Conservation (phyloP, 2,113 vertebrate genomes). For the Syrmaticus mikado region DNA sequence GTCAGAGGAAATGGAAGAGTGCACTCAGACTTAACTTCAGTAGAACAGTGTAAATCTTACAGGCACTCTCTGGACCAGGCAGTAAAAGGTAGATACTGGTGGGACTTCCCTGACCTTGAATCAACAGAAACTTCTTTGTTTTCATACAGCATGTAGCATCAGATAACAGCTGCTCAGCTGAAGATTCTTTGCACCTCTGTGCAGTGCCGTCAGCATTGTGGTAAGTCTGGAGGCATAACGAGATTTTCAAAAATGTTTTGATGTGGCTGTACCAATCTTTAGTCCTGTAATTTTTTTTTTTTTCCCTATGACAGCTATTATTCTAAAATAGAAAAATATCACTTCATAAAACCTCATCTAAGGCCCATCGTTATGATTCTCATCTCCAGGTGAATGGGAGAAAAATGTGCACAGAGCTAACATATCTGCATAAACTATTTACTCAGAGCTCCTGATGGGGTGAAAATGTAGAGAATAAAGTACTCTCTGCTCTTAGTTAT, state of each 20-base stretch:
- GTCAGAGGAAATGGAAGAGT: neutral
- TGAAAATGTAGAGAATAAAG: neutral
- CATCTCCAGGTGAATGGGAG: neutral
- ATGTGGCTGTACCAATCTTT: neutral
- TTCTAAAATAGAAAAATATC: constrained; percentile 45
- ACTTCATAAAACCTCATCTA: constrained; percentile 24
- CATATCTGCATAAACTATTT: constrained; percentile 31
- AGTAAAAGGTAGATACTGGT: neutral
- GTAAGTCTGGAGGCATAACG: neutral
- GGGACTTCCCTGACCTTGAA: constrained; percentile 11
- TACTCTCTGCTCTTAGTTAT: neutral
- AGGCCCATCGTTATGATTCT: neutral
- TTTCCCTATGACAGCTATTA: constrained; percentile 10
- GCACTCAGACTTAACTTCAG: neutral
- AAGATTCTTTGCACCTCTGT: neutral
- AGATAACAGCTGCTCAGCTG: constrained; percentile 16
- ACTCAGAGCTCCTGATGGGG: neutral
- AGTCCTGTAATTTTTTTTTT: neutral
- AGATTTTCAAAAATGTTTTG: neutral
- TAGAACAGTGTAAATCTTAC: neutral
- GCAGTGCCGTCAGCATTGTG: neutral
- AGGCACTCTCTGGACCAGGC: neutral
- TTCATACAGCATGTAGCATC: neutral
- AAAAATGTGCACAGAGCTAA: neutral
- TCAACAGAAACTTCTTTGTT: constrained; percentile 25